These are phyloP conservation scores for Paedocypris micromegethes DNA, from an alignment of 2,797 vertebrate genomes.

Conservation along the genomic window DNA sequence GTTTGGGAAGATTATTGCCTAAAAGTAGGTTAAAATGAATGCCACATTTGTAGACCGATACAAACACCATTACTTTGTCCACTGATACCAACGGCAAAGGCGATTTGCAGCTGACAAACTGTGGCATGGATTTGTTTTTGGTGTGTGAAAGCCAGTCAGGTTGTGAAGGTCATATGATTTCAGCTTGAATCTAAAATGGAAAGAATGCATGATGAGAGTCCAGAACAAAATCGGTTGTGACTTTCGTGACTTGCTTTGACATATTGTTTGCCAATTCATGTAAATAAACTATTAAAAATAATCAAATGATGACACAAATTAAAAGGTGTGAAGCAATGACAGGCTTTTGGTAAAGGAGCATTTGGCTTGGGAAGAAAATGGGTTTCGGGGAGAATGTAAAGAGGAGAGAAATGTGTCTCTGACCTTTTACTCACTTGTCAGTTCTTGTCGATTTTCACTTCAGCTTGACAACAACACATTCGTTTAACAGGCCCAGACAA, in stretches of 20 bases:
- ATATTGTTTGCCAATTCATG: not conserved
- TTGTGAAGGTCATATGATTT: conserved; percentile 22
- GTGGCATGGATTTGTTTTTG: conserved; percentile 9
- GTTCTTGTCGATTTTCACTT: conserved; percentile 30
- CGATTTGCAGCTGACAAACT: conserved; percentile 17
- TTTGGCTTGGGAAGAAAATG: conserved; percentile 31
- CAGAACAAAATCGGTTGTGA: no score
- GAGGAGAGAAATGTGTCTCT: conserved; percentile 36
- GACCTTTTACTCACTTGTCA: conserved; percentile 49
- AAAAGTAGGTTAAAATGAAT: conserved; percentile 71
- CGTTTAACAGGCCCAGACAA: conserved; percentile 4
- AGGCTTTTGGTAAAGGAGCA: conserved; percentile 19
- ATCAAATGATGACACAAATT: not conserved
- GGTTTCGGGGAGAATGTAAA: conserved; percentile 30
- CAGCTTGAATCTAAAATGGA: no score
- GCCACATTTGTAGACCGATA: conserved; percentile 43
- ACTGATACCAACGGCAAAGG: conserved; percentile 22
- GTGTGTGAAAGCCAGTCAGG: conserved; percentile 3
- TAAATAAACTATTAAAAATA: not conserved
- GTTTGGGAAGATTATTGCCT: conserved; percentile 67
- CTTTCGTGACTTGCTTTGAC: not conserved
- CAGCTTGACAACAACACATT: conserved; percentile 24
- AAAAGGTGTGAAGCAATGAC: conserved; percentile 25
- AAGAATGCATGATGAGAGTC: not conserved
- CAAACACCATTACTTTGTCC: conserved; percentile 48